Base-by-base conservation (phyloP, 2,113 vertebrate species). In the Rhinogobius similis region DNA sequence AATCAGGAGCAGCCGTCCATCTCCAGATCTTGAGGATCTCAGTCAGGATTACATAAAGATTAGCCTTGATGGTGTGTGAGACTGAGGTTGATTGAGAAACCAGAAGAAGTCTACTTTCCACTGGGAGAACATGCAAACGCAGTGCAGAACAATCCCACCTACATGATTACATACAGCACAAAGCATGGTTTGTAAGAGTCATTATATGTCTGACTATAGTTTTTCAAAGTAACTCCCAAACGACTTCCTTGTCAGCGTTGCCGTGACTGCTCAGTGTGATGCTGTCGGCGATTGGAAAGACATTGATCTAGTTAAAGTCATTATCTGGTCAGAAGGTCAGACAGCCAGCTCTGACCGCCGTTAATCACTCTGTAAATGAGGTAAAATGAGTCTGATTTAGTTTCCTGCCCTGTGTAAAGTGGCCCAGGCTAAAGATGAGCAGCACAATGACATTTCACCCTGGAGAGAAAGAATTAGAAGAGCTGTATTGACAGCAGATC, bases 281-380 rank as follows among this genome's bases (percentile, higher is more conserved):
- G 72, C 43, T 56, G 74, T 58, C 1, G 39, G 18, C 2, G 56
- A 77, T 80, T 58, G 62, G 50, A 72, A 81, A 48, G 29, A 70
- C 81, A 89, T 87, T 82, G 90, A 90, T 90, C 82, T 56, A 5
- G 23, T 67, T 85, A 68, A 88, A 81, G 81, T 83, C 76, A 84
- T 88, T 86, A 85, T 3, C 62, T 66, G 82, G 67, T 67, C 78
- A 72, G 75, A 87, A 83, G 87, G 89, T 89, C 89, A 84, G 73
- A 67, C 46, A 61, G 72, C 67, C 52, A 14, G 72, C 78, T 78
- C 71, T 72, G 82, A 83, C 82, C 24, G 52, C n/a, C 64, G 67
- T 90, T 91, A 91, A 90, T 91, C 87, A 91, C 82, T 87, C 53
- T 1, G 72, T 90, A 90, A 91, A 86, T 86, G 87, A 88, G 44